Evolutionary conservation across 1,140 invertebrate species (phyloP), one percentile per base, ranked within the genome.

Genomic region (Drosophila nigromelanica): DNA sequence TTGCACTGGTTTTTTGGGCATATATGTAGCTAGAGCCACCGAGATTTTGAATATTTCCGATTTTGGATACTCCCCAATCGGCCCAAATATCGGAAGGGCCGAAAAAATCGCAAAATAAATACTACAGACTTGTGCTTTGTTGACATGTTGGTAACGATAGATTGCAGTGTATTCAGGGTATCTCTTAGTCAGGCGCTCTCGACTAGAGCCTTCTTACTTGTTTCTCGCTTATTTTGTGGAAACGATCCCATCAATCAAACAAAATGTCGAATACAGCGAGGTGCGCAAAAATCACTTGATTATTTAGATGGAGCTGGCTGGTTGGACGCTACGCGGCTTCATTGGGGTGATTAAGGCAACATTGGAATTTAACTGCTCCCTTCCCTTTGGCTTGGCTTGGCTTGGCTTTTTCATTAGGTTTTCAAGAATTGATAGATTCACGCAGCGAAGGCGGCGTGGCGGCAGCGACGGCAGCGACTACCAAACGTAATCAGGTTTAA

Each of bases 401-500:
- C 50, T 77, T 79, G 55, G 60, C 60, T 63, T 54, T 51, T 52
- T 64, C 59, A 68, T 60, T 80, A 67, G 66, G 54, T 64, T 72
- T 80, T 72, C 58, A 80, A 86, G 82, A 86, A 86, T 81, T 71
- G 78, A 76, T 87, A 73, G 82, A 86, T 76, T 72, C 59, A 67
- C 37, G 37, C 51, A 56, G 63, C 14, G 33, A 37, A 7, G 24
- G 27, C 43, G 21, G 52, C 18, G 50, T 18, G 10, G 7, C 33
- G 33, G 33, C n/a, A 15, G 56, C 51, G 61, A 43, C 27, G 45
- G 63, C 72, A 54, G 47, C 66, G 52, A 27, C 67, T 48, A 61
- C 77, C 61, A 61, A 66, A 59, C 73, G 77, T 86, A 86, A 86
- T 86, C 81, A 81, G 82, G 82, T 86, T 86, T 78, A 81, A 86